Conservation (phyloP, 1,140 invertebrate species). For the Caenorhabditis latens region DNA sequence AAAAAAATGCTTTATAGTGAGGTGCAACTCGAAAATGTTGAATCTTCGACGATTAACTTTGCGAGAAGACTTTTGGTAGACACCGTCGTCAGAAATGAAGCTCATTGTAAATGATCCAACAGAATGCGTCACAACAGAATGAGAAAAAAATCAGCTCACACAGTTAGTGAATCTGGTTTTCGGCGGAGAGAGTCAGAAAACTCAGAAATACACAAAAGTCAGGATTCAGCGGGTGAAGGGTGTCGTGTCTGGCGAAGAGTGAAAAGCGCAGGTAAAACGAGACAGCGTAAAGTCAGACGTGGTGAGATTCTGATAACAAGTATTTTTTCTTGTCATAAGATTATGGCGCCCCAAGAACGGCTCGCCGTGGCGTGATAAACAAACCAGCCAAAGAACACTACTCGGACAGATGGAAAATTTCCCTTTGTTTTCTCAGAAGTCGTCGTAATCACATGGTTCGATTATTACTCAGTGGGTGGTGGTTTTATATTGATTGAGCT, state of each 20-base stretch:
- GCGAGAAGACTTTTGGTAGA: not conserved
- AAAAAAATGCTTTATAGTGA: not conserved
- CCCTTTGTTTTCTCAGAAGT: not conserved
- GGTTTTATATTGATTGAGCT: not conserved
- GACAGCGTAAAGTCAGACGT: conserved; percentile 4
- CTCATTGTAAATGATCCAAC: not conserved
- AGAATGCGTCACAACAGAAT: no score
- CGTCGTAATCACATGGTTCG: not conserved
- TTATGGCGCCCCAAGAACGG: not conserved
- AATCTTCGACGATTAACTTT: not conserved
- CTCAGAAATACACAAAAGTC: not conserved
- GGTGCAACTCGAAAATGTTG: conserved; percentile 13
- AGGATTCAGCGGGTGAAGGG: not conserved
- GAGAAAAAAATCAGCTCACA: no score
- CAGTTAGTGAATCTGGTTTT: no score
- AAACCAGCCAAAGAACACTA: conserved; percentile 27
- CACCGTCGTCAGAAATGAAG: not conserved
- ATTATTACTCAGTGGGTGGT: not conserved
- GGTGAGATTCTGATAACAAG: conserved; percentile 41
- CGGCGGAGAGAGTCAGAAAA: not conserved
- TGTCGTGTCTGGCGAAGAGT: not conserved
- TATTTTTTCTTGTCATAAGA: conserved; percentile 3
- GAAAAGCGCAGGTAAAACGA: not conserved
- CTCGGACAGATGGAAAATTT: conserved; percentile 20
- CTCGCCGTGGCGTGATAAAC: conserved; percentile 9